Evolutionary conservation across 2,797 vertebrate species (phyloP), one percentile per base, ranked within the genome.

Genomic region (Micropoecilia bifurca): DNA sequence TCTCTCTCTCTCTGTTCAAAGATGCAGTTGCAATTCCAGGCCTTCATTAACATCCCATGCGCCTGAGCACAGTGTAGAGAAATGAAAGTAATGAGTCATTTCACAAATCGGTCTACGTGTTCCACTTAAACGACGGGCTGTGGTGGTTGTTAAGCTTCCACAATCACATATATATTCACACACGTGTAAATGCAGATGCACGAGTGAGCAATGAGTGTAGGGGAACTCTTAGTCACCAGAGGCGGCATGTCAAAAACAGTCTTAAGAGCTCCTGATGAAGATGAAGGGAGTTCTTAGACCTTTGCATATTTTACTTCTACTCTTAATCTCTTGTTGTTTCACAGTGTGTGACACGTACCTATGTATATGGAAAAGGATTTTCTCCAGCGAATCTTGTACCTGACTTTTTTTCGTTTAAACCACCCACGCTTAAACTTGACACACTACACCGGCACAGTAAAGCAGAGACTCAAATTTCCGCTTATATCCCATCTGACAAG

Each of bases 221-320:
- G 72, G 74, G 83, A 84, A 88, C 88, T 90, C 74, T 88, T 85
- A 88, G 90, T 90, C 92, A 92, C 84, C 88, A 89, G 83, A 91
- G 85, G 82, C 87, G 88, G 84, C 89, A 81, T 86, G 85, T 92
- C 86, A 92, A 73, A 74, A 79, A 86, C 87, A 92, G 91, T 84
- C 92, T 94, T 93, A 93, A 92, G 80, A 91, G 86, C 89, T 92
- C 85, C 86, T 91, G 89, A 91, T 90, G 88, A 95, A 92, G 93
- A 93, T 85, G 90, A 94, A 93, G 88, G 88, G 86, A 88, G 83
- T 88, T 90, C 89, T 93, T 90, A 90, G 82, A 86, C 86, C 79
- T 92, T 90, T 92, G 86, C 89, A 90, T 90, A 92, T 92, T 93
- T 93, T 85, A 88, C 84, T 78, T 80, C 77, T 66, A 82, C 85